Evolutionary conservation across 1,140 invertebrate species (phyloP).

Genomic region (Sitobion miscanthi): DNA sequence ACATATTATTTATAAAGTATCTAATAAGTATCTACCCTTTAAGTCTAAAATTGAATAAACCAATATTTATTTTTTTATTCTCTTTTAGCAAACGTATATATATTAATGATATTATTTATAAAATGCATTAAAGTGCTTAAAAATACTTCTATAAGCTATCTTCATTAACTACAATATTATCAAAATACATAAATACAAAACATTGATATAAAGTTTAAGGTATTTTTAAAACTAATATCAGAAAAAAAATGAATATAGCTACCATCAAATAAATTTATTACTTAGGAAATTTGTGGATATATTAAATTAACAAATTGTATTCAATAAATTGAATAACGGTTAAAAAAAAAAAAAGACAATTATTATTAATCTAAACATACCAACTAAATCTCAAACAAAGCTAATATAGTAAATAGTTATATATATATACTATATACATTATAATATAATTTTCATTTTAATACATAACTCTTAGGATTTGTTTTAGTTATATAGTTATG

Average conservation of each 20-base stretch:
- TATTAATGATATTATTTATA: neutral
- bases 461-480: neutral
- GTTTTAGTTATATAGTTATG: neutral
- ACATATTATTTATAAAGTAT: neutral
- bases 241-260: neutral
- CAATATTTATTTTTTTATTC: neutral
- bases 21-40: neutral
- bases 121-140: neutral
- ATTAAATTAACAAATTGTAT: slow-evolving; percentile 4
- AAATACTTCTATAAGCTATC: neutral
- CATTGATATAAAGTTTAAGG: neutral
- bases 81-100: neutral
- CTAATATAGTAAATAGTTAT: neutral
- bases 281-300: neutral
- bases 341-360: neutral
- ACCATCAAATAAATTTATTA: neutral
- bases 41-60: neutral
- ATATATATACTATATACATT: neutral
- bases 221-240: neutral
- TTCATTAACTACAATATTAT: neutral
- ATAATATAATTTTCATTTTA: neutral
- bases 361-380: neutral
- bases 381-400: neutral
- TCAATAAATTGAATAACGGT: neutral
- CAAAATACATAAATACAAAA: neutral